Evolutionary conservation across 2,113 vertebrate genomes (phyloP), one percentile per base, ranked within the genome.

Genomic region (Rhineura floridana): DNA sequence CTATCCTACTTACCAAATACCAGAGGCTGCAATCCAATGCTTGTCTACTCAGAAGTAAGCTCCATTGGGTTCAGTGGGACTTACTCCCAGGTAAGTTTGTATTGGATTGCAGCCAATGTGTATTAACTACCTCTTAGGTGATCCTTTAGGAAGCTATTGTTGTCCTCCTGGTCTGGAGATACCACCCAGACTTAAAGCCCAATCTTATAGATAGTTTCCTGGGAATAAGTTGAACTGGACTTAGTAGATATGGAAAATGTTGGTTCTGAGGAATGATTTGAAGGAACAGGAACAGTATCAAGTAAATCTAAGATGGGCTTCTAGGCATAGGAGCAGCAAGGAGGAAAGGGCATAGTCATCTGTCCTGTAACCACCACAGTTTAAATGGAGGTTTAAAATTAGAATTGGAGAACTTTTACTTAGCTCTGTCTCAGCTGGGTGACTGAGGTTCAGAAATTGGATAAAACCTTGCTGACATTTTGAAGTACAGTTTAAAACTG

Each of bases 391-490:
- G n/a, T 81, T 81, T 44, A 33, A 62, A 81, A 62, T 62, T 23
- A 62, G 52, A 21, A 28, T 44, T 82, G 44, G 42, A 21, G 59
- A 28, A 15, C 44, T 82, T 82, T 82, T 82, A 46, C 81, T 46
- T 65, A 48, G 62, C 42, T 65, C 28, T 46, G 7, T 21, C 30
- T 82, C 62, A 65, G 44, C 42, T 65, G 28, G 6, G 30, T 33
- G 55, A 13, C 19, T 21, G 55, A 21, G 15, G 19, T 65, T 33
- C 42, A 44, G 28, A 44, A 82, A 36, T 63, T 28, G 17, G 39
- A 67, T 82, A 42, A 65, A 82, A 82, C 10, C 59, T 39, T 33
- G 62, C 33, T 82, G 81, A 82, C 59, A 82, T 82, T 46, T 82
- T 48, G 42, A 46, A 39, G 55, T 2, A 36, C 55, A 42, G 59